Conservation (phyloP, 2,888 invertebrate genomes). For the Lasiommata megera region DNA sequence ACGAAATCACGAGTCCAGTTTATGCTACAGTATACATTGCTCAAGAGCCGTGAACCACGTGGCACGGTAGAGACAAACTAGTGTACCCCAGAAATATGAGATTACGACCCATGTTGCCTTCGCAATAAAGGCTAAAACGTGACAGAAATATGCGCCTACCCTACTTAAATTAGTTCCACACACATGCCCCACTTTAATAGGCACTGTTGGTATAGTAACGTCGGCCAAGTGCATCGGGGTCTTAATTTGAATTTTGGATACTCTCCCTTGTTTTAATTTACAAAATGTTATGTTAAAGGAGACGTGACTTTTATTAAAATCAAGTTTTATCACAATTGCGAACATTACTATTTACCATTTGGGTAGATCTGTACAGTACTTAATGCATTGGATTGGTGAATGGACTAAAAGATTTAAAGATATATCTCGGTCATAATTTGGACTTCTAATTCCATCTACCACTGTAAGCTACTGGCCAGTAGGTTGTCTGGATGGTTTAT, state of each 20-base stretch:
- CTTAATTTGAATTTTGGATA: conserved; percentile 32
- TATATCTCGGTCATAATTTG: no score
- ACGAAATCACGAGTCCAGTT: conserved; percentile 5
- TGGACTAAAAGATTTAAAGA: no score
- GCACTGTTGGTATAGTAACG: conserved; percentile 34
- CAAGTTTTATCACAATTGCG: neutral
- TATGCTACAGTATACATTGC: conserved; percentile 18
- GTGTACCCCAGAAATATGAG: neutral
- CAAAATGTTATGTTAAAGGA: conserved; percentile 1
- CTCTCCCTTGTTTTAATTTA: conserved; percentile 21
- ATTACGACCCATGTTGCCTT: conserved; percentile 15
- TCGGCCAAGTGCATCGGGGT: conserved; percentile 30
- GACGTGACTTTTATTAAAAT: neutral
- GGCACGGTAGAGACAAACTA: conserved; percentile 13
- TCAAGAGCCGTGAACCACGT: conserved; percentile 16
- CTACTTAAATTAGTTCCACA: conserved; percentile 37
- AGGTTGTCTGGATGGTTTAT: no score
- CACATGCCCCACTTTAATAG: conserved; percentile 38
- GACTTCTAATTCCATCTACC: no score
- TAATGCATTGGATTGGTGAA: no score
- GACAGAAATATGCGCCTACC: conserved; percentile 12
- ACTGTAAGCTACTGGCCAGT: no score
- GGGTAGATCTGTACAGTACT: no score
- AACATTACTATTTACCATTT: no score
- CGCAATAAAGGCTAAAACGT: conserved; percentile 12